These are phyloP conservation scores for Diadromus collaris DNA, from an alignment of 2,888 invertebrate genomes.

Conservation along the genomic window DNA sequence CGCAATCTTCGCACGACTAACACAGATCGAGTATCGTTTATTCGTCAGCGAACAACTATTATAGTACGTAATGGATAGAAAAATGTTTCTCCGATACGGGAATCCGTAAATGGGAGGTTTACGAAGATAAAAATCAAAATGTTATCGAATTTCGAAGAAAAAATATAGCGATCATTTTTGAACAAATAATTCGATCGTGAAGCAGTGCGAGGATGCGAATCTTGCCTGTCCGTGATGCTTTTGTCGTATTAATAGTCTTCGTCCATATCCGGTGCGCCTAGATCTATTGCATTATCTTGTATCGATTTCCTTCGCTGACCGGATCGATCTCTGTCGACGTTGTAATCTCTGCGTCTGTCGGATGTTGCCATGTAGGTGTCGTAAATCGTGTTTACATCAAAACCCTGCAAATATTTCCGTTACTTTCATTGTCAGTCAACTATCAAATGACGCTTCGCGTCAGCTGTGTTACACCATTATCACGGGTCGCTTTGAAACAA, in stretches of 20 bases:
- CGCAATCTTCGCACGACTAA: conserved; percentile 48
- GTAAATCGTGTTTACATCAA: conserved; percentile 63
- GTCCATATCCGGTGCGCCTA: conserved; percentile 50
- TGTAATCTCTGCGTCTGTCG: conserved; percentile 58
- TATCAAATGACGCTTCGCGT: not conserved
- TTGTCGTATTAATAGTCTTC: conserved; percentile 60
- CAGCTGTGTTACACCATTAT: not conserved
- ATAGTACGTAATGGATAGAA: conserved; percentile 25
- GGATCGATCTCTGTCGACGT: conserved; percentile 53
- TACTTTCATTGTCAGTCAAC: not conserved
- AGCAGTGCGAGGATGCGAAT: conserved; percentile 41
- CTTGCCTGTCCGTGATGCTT: conserved; percentile 33
- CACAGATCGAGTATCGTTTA: conserved; percentile 19
- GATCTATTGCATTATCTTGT: conserved; percentile 52
- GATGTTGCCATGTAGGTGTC: conserved; percentile 62
- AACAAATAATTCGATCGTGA: conserved; percentile 42
- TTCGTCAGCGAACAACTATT: not conserved
- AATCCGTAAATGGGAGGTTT: conserved; percentile 1
- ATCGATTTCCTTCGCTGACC: conserved; percentile 53
- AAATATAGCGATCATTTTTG: not conserved
- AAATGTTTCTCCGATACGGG: conserved; percentile 10
- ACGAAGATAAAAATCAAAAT: not conserved
- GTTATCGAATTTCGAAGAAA: not conserved
- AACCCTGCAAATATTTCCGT: conserved; percentile 54
- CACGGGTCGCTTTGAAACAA: not conserved